Evolutionary conservation across 2,888 invertebrate genomes (phyloP), one percentile per base, ranked within the genome.

Genomic region (Netelia inedita): DNA sequence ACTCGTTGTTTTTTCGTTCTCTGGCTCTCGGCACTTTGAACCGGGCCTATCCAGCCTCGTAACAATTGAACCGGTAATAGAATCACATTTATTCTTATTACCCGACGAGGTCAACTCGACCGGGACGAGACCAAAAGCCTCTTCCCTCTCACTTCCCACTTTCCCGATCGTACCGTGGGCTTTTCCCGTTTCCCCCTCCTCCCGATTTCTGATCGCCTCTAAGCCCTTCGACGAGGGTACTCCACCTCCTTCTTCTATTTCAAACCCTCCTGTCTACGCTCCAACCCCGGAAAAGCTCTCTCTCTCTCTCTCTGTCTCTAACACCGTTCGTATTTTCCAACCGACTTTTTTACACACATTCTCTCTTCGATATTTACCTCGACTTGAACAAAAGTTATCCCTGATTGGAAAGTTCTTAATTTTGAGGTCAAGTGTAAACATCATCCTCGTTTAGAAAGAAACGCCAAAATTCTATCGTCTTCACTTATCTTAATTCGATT

Each of bases 31-130:
- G 79, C 85, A 73, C 75, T 87, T 71, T 80, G 72, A 57, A 66
- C 74, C 57, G 81, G 87, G 89, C 90, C 91, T 91, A 90, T 91
- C 90, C 86, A 87, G 87, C 89, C 89, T 89, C 92, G 93, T 93
- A 93, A 93, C 93, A 93, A 93, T 93, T 91, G 93, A 93, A 92
- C 92, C 91, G 90, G 90, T 93, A 93, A 93, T 93, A 93, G 93
- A 93, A 93, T 93, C 93, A 93, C 93, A 93, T 93, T 93, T 91
- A 91, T 93, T 93, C 93, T 93, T 93, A 93, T 93, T 93, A 93
- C 93, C 91, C 90, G 91, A 88, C 89, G 92, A 93, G 93, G 93
- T 93, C 93, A 93, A 91, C 91, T 90, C 88, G 84, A 87, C 68
- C 88, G 59, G 19, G 66, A 65, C 57, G 57, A 85, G 61, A 79